Conservation (phyloP, 1,140 invertebrate species). For the Eubasilissa regina region DNA sequence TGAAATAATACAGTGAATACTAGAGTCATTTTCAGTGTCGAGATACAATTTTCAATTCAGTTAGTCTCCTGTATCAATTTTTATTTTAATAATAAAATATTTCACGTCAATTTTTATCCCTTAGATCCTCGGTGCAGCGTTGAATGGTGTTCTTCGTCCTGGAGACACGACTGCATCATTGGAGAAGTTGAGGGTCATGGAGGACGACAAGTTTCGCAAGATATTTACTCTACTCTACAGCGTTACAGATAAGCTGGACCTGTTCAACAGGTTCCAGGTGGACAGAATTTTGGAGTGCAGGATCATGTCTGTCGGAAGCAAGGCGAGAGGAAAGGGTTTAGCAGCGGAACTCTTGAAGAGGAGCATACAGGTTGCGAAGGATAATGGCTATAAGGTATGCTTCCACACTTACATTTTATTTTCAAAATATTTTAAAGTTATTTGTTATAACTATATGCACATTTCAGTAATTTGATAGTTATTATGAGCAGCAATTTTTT, state of each 20-base stretch:
- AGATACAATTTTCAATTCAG: too few species aligned
- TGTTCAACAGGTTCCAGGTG: conserved; percentile 78
- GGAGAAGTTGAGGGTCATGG: conserved; percentile 72
- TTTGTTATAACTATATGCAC: not conserved
- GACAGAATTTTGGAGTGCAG: conserved; percentile 85
- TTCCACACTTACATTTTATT: not conserved
- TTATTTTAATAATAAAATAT: too few species aligned
- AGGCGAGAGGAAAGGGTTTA: conserved; percentile 80
- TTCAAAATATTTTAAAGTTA: not conserved
- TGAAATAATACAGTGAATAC: too few species aligned
- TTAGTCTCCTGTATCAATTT: too few species aligned
- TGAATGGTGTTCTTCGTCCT: conserved; percentile 76
- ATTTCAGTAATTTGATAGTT: too few species aligned
- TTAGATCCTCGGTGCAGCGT: conserved; percentile 78
- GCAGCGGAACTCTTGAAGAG: conserved; percentile 79
- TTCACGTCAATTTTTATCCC: not conserved
- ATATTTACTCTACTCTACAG: conserved; percentile 79
- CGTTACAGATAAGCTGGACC: conserved; percentile 75
- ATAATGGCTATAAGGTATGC: conserved; percentile 80
- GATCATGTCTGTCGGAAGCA: conserved; percentile 82
- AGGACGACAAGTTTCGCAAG: conserved; percentile 77
- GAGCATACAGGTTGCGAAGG: conserved; percentile 77
- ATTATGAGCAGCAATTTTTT: too few species aligned
- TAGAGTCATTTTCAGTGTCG: too few species aligned
- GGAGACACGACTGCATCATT: conserved; percentile 75